Percentiles rank a stretch among this genome's conserved stretches.
Evolutionary conservation across 2,113 vertebrate genomes (phyloP).

Genomic region (Dryoscopus gambensis): DNA sequence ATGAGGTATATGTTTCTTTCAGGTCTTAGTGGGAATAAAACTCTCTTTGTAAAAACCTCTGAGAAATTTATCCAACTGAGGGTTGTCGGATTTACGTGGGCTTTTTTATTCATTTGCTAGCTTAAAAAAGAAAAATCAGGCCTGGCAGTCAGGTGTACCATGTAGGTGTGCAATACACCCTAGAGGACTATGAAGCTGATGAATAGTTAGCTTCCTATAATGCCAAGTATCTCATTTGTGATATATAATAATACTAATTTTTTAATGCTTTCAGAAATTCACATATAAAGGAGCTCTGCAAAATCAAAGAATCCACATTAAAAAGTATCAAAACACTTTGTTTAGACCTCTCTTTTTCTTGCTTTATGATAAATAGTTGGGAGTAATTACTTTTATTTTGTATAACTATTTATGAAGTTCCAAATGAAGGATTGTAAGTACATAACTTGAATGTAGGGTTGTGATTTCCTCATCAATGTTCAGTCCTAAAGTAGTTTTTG

Average conservation of each 20-base stretch:
- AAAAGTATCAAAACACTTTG: not conserved
- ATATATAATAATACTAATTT: not conserved
- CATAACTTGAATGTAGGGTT: not conserved
- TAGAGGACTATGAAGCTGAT: not conserved
- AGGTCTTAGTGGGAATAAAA: slow-evolving; percentile 7
- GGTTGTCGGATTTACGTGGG: not conserved
- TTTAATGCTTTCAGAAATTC: not conserved
- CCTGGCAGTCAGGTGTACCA: not conserved
- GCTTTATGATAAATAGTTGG: not conserved
- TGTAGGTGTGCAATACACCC: not conserved
- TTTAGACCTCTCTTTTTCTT: not conserved
- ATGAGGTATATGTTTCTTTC: not conserved
- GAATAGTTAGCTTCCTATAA: not conserved
- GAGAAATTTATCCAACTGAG: slow-evolving; percentile 16
- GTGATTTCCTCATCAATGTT: not conserved
- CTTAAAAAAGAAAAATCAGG: not conserved
- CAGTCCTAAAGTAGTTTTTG: not conserved
- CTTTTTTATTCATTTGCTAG: not conserved
- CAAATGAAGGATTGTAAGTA: not conserved
- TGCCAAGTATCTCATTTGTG: not conserved
- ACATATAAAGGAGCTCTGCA: not conserved
- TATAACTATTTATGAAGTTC: not conserved
- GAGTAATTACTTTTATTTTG: not conserved
- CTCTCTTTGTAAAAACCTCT: not conserved
- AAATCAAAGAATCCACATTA: not conserved